A percentile compares a stretch with the other conserved stretches of the same genome.
Conservation (phyloP, 2,113 vertebrate genomes). For the Sinosuthora webbiana region DNA sequence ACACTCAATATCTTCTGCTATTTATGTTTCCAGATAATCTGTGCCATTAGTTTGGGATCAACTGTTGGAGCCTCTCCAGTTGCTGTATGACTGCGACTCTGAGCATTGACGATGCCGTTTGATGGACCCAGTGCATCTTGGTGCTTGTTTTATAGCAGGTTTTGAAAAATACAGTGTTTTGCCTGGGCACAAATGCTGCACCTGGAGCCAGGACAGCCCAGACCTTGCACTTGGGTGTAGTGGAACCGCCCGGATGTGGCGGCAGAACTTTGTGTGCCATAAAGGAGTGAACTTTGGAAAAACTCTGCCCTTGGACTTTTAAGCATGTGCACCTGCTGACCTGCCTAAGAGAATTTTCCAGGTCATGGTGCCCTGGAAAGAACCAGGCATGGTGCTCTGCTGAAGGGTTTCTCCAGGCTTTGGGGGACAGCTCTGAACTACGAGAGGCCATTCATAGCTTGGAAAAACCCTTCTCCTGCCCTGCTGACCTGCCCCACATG, state of each 20-base stretch:
- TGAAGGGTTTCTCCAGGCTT: background rate
- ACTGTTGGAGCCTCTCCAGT: background rate
- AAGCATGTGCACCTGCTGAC: background rate
- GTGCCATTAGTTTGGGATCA: background rate
- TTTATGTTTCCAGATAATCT: conserved; percentile 59
- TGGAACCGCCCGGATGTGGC: accelerated
- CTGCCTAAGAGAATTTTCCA: background rate
- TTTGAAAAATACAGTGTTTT: background rate
- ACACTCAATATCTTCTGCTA: background rate
- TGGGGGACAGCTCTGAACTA: background rate
- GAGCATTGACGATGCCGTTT: accelerated
- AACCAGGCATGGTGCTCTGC: accelerated
- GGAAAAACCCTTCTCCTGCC: background rate
- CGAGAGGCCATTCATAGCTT: accelerated
- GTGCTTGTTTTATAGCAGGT: background rate
- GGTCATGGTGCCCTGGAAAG: background rate
- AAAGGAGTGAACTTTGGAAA: conserved; percentile 26
- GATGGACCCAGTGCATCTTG: background rate
- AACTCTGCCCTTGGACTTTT: background rate
- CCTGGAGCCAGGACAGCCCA: background rate
- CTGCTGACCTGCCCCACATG: accelerated
- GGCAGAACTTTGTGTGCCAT: background rate
- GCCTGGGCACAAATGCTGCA: background rate
- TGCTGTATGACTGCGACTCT: accelerated
- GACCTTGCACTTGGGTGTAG: background rate